Percentiles rank a stretch among this genome's conserved stretches.
Conservation (phyloP, 2,888 invertebrate species). For the Hydroisotoma schaefferi region DNA sequence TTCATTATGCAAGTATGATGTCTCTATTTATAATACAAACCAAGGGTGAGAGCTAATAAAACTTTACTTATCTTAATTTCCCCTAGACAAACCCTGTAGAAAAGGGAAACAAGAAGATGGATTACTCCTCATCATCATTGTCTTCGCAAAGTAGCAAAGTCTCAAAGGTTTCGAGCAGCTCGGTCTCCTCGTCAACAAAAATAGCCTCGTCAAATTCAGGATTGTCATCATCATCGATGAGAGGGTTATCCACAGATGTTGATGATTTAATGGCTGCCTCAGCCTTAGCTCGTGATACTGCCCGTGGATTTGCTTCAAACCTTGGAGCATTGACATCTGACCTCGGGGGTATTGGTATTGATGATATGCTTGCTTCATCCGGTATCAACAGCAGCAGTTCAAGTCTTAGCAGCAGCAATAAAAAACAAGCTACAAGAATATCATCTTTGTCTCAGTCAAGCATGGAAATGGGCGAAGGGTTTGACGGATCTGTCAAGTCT, state of each 20-base stretch:
- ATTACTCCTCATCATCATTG: constrained; percentile 16
- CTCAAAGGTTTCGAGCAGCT: constrained; percentile 25
- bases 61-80: too few species aligned
- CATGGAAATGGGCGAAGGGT: constrained; percentile 18
- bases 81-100: too few species aligned
- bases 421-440: constrained; percentile 25
- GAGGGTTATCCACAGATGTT: constrained; percentile 20
- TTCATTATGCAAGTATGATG: too few species aligned
- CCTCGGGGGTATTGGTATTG: constrained; percentile 15
- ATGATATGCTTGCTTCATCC: constrained; percentile 23
- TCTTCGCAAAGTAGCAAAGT: constrained; percentile 13
- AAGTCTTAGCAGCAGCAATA: constrained; percentile 17
- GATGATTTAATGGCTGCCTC: constrained; percentile 23
- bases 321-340: constrained; percentile 13
- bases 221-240: constrained; percentile 18
- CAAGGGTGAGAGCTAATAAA: too few species aligned
- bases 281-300: constrained; percentile 9
- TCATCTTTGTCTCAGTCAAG: constrained; percentile 24
- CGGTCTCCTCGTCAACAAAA: constrained; percentile 26
- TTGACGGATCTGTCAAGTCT: constrained; percentile 14
- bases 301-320: constrained; percentile 9
- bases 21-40: too few species aligned
- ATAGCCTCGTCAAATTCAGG: constrained; percentile 25
- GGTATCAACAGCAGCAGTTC: constrained; percentile 7
- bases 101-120: too few species aligned